Base-by-base conservation (phyloP, 2,113 vertebrate genomes). In the Bungarus multicinctus region DNA sequence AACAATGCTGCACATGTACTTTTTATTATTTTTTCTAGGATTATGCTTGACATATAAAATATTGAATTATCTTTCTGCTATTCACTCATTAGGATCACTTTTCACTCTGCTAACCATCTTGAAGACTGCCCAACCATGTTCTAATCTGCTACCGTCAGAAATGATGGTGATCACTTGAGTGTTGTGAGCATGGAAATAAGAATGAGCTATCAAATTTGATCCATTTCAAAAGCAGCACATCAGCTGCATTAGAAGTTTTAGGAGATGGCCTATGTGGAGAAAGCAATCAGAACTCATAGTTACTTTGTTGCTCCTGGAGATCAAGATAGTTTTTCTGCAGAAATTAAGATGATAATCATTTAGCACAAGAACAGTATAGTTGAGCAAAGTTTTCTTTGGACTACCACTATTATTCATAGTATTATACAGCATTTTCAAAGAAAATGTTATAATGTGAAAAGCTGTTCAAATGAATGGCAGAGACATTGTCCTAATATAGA, bases 401-500 rank as follows among this genome's bases (percentile, higher is more conserved):
- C n/a, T 74, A 39, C n/a, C n/a, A 25, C 23, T 27, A 54, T 54
- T 85, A 91, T 52, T 54, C 34, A 81, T 27, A 45, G 3, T 52
- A 55, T 23, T 81, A 91, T 27, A n/a, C n/a, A n/a, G n/a, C n/a
- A 53, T 53, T 34, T 85, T 86, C 7, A 85, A 91, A 86, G 20
- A 30, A 45, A 34, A 43, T 30, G 18, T 53, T 14, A 85, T 34
- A 2, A 45, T 55, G 85, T 91, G 53, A 57, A 47, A 58, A 58
- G 27, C 22, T n/a, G 6, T 88, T 88, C 88, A 54, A 89, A 85
- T 18, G 74, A 53, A 25, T 55, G 58, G 94, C 94, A 94, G 94
- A 23, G 47, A 74, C 54, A 43, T 18, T 47, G 64, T 81, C 43
- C 90, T 95, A 95, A 95, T 95, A 81, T 53, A 18, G 47, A 90